Evolutionary conservation across 2,797 vertebrate genomes (phyloP), one percentile per base, ranked within the genome.

Genomic region (Momotus momota): DNA sequence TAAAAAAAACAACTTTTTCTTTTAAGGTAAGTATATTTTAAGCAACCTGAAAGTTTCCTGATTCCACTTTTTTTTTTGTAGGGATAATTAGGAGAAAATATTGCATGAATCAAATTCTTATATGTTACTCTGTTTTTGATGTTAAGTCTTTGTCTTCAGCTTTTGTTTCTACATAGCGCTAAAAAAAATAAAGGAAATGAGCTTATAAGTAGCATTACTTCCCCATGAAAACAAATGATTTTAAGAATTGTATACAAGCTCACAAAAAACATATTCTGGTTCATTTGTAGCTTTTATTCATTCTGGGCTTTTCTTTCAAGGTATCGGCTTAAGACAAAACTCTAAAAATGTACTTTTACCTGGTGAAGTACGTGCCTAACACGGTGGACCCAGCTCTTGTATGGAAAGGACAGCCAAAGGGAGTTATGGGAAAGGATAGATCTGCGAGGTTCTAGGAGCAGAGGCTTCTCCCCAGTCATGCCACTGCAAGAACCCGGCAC

Each of bases 151-250:
- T 93, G 57, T 81, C 94, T 96, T 84, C 66, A 86, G 49, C 46
- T 93, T 96, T 96, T 95, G 62, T 65, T 93, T 97, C 94, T 94
- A 93, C 93, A 72, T 93, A 95, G 83, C 49, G 96, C 23, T 82
- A 86, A 84, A 91, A 96, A 92, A 71, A 97, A 96, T 72, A 64
- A 70, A 86, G 54, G 40, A 95, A 95, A 96, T 88, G 55, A 94
- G 33, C n/a, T 69, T 94, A 20, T 87, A 96, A 97, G 82, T 92
- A 95, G 93, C 91, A 94, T 64, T 88, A 78, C 15, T 12, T 79
- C 38, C 41, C 19, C 17, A 14, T 75, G 73, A 93, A 90, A 91
- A 82, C 49, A 95, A 83, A 60, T 7, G 31, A 55, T 45, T 86
- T 80, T 73, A 71, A 60, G 52, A 88, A 81, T 9, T 35, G 18